Evolutionary conservation across 2,888 invertebrate genomes (phyloP).

Genomic region (Drosophila cognata): DNA sequence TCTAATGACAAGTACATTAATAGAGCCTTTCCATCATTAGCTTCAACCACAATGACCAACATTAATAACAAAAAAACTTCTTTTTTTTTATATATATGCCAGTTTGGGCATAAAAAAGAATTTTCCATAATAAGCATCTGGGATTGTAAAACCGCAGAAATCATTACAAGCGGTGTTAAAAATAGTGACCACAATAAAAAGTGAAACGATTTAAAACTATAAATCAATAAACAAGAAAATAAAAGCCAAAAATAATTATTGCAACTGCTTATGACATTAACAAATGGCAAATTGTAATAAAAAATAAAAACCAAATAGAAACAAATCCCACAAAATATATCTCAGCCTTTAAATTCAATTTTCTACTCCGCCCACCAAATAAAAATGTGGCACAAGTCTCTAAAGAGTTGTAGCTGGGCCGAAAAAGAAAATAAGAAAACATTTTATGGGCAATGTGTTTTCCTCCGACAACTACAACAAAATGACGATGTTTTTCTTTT

Average conservation of each 20-base stretch:
- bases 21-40: conserved; percentile 16
- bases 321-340: background rate
- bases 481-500: conserved; percentile 61
- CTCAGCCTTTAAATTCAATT: conserved; percentile 37
- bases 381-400: conserved; percentile 67
- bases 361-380: conserved; percentile 4
- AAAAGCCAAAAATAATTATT: conserved; percentile 51
- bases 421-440: conserved; percentile 8
- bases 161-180: conserved; percentile 61
- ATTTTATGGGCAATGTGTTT: conserved; percentile 54
- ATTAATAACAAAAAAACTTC: conserved; percentile 25
- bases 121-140: conserved; percentile 18
- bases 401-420: conserved; percentile 52
- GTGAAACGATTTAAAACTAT: conserved; percentile 53
- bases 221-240: conserved; percentile 60
- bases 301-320: conserved; percentile 23
- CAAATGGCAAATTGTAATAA: conserved; percentile 73
- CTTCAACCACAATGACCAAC: conserved; percentile 42
- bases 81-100: background rate
- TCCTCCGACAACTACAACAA: conserved; percentile 49
- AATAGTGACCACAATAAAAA: conserved; percentile 52
- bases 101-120: background rate
- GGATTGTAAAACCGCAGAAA: conserved; percentile 54
- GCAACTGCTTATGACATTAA: conserved; percentile 61
- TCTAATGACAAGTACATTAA: conserved; percentile 8